phyloP scores from a whole-genome alignment of 2,888 invertebrate genomes.

The Dynastes hyllus region DNA sequence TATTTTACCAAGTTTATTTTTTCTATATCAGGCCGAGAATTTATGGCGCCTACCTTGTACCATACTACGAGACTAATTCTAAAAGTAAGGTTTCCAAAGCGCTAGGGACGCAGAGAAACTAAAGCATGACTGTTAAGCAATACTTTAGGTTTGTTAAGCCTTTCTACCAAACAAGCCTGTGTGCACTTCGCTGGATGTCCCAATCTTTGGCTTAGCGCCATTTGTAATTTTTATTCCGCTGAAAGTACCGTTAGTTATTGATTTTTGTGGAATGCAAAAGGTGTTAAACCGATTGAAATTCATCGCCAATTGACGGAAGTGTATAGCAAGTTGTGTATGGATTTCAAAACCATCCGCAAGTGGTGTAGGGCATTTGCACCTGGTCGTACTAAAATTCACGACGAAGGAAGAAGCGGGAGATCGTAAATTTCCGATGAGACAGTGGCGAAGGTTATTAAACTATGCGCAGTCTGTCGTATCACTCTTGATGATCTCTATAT shows the following conservation, averaged over 20 bases:
- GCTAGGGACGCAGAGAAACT: background rate
- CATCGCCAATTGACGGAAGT: background rate
- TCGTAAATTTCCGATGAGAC: no score
- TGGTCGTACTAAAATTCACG: background rate
- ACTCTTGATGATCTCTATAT: no score
- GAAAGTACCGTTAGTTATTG: background rate
- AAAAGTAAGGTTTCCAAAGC: background rate
- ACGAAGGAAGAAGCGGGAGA: slow-evolving; percentile 10
- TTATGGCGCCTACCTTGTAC: no score
- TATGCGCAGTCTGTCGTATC: no score
- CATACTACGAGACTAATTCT: background rate
- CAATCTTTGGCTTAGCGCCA: background rate
- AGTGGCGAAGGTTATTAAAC: no score
- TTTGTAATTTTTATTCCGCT: no score
- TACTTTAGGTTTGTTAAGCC: background rate
- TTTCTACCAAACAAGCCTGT: background rate
- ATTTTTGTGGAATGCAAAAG: slow-evolving; percentile 16
- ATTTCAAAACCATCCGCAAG: background rate
- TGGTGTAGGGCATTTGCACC: background rate
- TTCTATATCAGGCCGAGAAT: no score
- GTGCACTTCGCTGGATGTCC: background rate
- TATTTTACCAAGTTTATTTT: no score
- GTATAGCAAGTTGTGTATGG: background rate
- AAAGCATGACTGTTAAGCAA: no score
- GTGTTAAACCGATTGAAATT: slow-evolving; percentile 16